phyloP scores from a whole-genome alignment of 2,113 vertebrate species.

The Rhizomys pruinosus region DNA sequence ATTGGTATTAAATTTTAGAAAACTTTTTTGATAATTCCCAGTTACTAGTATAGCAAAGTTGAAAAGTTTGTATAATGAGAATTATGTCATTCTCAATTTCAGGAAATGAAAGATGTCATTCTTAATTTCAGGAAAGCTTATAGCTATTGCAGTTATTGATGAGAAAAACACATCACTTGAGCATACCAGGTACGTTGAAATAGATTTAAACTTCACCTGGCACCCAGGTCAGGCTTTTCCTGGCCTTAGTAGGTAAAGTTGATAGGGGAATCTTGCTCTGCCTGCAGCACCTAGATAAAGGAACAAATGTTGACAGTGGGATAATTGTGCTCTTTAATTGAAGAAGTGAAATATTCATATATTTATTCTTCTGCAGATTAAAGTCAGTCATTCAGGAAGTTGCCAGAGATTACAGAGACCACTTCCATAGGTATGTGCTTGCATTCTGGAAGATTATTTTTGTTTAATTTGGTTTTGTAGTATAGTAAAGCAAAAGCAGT shows the following conservation, averaged over 20 bases:
- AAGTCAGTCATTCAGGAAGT: slow-evolving; percentile 95
- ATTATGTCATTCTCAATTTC: slow-evolving; percentile 78
- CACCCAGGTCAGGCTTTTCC: neutral
- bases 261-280: neutral
- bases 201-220: neutral
- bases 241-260: neutral
- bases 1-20: slow-evolving; percentile 21
- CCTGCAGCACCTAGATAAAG: neutral
- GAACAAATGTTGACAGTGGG: neutral
- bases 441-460: neutral
- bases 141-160: slow-evolving; percentile 95
- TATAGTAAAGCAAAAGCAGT: neutral
- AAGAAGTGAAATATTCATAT: slow-evolving; percentile 23
- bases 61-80: neutral
- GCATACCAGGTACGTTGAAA: slow-evolving; percentile 91
- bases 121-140: slow-evolving; percentile 93
- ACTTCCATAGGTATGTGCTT: slow-evolving; percentile 93
- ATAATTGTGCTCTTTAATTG: neutral
- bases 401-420: slow-evolving; percentile 93
- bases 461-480: neutral
- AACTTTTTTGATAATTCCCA: neutral
- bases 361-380: slow-evolving; percentile 87
- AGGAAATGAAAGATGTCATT: slow-evolving; percentile 89
- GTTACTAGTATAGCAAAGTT: neutral
- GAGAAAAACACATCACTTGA: slow-evolving; percentile 94